Evolutionary conservation across 92 coral and sea anemone species (phyloP).

Genomic region (Siderastrea radians): DNA sequence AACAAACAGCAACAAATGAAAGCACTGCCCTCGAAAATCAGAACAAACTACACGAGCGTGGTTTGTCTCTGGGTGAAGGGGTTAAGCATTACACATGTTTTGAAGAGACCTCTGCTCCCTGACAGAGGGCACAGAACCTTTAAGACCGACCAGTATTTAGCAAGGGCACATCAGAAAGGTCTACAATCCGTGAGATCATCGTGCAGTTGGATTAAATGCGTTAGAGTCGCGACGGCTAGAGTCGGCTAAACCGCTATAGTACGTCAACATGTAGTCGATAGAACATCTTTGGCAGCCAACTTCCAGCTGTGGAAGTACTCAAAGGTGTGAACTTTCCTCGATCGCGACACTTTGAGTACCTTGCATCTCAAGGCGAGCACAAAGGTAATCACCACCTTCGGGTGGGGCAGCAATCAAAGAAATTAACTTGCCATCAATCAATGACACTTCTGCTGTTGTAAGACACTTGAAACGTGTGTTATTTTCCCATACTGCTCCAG

Average conservation of each 20-base stretch:
- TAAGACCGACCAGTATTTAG: neutral
- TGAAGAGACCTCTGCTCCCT: too few species aligned
- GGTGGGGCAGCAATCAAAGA: slow-evolving; percentile 18
- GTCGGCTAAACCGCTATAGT: neutral
- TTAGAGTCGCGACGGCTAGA: neutral
- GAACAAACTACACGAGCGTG: too few species aligned
- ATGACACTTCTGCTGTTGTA: slow-evolving; percentile 40
- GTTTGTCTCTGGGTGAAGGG: too few species aligned
- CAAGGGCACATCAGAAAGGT: neutral
- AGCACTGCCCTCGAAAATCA: too few species aligned
- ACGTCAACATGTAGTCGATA: neutral
- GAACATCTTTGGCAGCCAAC: slow-evolving; percentile 3
- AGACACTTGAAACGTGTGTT: neutral
- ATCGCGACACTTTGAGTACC: neutral
- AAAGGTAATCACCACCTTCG: slow-evolving; percentile 26
- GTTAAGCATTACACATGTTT: too few species aligned
- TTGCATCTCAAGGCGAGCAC: neutral
- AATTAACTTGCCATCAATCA: slow-evolving; percentile 77
- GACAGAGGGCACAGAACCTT: too few species aligned
- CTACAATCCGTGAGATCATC: neutral
- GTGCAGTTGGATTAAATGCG: neutral
- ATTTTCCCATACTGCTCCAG: neutral
- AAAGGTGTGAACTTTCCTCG: neutral
- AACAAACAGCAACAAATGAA: too few species aligned
- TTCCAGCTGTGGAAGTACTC: neutral